Evolutionary conservation across 2,888 invertebrate genomes (phyloP), one percentile per base, ranked within the genome.

Genomic region (Colletes collaris): DNA sequence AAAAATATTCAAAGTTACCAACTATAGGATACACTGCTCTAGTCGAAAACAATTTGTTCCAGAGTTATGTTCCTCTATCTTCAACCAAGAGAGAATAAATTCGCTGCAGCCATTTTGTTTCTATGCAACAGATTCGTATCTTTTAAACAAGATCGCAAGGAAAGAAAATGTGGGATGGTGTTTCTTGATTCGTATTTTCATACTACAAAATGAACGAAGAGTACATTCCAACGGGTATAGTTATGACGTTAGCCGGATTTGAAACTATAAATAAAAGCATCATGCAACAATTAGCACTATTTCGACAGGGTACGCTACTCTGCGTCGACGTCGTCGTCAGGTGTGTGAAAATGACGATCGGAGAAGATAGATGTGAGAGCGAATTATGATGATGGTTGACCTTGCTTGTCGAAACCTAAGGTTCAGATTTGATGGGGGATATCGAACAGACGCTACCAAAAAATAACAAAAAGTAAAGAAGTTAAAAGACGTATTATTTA

Each of bases 251-350:
- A 76, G 35, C 62, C 44, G 50, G 8, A 53, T 62, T 56, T 58
- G 55, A 60, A 76, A 56, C 16, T 67, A 63, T 67, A 49, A 74
- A 76, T 60, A 56, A 79, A 84, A 84, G 82, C 70, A 63, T 44
- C 84, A 84, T 84, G 84, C 84, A 83, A 82, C 74, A 82, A 76
- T 71, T 71, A 79, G 64, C 67, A 60, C 50, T 69, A 55, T 69
- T 68, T 60, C 49, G 44, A 74, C 10, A 50, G 49, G 65, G 44
- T 44, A 62, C 53, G 55, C 49, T 69, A 62, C 63, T 60, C 44
- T 64, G 58, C 65, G 40, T 77, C 56, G 16, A 10, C 7, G 27
- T 49, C 69, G 35, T 69, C 27, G 13, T 13, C 11, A 56, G 49
- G n/a, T 64, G 44, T 19, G 27, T 60, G 46, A 73, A 13, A 66